Evolutionary conservation across 1,140 invertebrate genomes (phyloP).

Genomic region (Drosophila orosa): DNA sequence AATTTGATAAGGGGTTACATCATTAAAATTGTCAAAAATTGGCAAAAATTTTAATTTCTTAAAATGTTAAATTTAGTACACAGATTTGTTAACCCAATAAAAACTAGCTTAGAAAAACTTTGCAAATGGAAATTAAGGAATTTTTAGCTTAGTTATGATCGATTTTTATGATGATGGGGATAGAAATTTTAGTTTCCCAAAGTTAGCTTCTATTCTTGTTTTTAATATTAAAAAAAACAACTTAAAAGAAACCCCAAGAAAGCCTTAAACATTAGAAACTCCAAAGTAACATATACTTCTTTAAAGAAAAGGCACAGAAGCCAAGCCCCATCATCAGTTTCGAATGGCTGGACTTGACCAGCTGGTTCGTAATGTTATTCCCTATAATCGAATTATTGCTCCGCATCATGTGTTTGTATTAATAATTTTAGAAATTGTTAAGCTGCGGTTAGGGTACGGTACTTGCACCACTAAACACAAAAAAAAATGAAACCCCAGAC

Average conservation of each 20-base stretch:
- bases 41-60: too few species aligned
- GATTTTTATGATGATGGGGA: too few species aligned
- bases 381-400: constrained; percentile 29
- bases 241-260: neutral
- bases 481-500: constrained; percentile 3
- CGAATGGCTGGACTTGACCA: constrained; percentile 13
- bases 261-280: neutral
- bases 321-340: constrained; percentile 7
- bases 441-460: neutral
- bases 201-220: too few species aligned
- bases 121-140: too few species aligned
- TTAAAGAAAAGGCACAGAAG: neutral
- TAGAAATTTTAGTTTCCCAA: too few species aligned
- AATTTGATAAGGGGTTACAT: too few species aligned
- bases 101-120: too few species aligned
- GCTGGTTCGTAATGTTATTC: constrained; percentile 20
- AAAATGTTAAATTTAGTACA: too few species aligned
- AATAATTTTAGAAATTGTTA: constrained; percentile 33
- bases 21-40: too few species aligned
- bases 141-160: too few species aligned
- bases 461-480: constrained; percentile 11
- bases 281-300: too few species aligned
- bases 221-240: neutral
- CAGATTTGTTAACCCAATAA: too few species aligned
- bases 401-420: constrained; percentile 26